A percentile compares a stretch with the other conserved stretches of the same genome.
Conservation (phyloP, 2,113 vertebrate genomes). For the Erythrocercus mccallii region DNA sequence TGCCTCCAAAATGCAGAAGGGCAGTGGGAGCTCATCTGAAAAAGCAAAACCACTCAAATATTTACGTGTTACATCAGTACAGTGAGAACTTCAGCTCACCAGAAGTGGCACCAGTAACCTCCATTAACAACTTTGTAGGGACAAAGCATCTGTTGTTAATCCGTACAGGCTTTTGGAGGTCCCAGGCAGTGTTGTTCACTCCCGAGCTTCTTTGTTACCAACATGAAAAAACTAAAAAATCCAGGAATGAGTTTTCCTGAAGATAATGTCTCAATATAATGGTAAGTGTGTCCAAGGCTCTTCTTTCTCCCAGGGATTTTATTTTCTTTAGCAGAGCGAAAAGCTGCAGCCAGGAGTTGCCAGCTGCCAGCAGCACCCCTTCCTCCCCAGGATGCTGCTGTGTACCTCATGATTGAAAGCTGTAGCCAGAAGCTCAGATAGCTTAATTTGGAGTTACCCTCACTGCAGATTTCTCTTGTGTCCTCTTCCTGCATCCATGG, state of each 20-base stretch:
- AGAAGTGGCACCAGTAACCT: background rate
- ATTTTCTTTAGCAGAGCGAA: background rate
- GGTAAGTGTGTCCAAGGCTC: conserved; percentile 10
- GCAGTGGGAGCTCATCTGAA: conserved; percentile 41
- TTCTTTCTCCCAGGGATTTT: background rate
- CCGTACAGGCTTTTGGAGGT: background rate
- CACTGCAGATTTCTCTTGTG: background rate
- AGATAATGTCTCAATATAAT: background rate
- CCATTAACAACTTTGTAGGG: background rate
- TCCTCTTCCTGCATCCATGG: background rate
- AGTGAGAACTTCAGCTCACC: conserved; percentile 46
- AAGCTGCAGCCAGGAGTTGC: background rate
- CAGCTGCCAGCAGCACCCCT: background rate
- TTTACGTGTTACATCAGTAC: conserved; percentile 58
- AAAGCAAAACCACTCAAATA: conserved; percentile 64
- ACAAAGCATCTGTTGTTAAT: background rate
- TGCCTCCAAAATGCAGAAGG: conserved; percentile 35
- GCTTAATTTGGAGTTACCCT: background rate
- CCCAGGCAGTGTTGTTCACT: background rate
- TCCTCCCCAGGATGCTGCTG: background rate
- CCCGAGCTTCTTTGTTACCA: background rate
- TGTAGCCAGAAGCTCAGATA: background rate
- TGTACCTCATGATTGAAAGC: background rate
- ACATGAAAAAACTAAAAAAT: conserved; percentile 33
- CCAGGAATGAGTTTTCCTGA: conserved; percentile 5